phyloP scores from a whole-genome alignment of 2,888 invertebrate genomes.

The Polymixis flavicincta region DNA sequence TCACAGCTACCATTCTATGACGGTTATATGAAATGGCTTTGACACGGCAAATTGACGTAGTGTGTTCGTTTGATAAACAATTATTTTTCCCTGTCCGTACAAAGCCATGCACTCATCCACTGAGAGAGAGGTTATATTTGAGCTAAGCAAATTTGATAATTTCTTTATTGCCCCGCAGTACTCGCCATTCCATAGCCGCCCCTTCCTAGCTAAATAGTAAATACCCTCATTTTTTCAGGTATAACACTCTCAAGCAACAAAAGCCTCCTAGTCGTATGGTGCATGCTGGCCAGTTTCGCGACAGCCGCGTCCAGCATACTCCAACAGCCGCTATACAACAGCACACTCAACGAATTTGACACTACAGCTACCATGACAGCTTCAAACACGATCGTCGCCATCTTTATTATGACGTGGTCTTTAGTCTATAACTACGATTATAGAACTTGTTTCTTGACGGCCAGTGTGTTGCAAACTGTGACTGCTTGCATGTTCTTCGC shows the following conservation, averaged over 20 bases:
- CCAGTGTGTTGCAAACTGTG: conserved; percentile 80
- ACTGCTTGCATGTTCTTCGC: conserved; percentile 82
- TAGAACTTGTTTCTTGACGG: conserved; percentile 83
- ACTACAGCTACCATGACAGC: conserved; percentile 86
- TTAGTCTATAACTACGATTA: conserved; percentile 82
- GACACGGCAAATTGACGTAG: not conserved
- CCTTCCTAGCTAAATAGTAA: no score
- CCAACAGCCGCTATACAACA: conserved; percentile 85
- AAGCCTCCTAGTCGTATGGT: conserved; percentile 84
- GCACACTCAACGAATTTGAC: conserved; percentile 86
- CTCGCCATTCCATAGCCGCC: not conserved
- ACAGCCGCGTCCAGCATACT: conserved; percentile 83
- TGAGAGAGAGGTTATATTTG: not conserved
- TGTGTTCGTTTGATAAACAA: no score
- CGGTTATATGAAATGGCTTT: no score
- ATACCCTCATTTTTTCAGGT: conserved; percentile 74
- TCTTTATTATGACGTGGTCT: conserved; percentile 82
- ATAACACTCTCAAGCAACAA: conserved; percentile 80
- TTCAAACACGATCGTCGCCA: conserved; percentile 83
- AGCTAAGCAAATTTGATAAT: not conserved
- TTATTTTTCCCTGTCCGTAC: no score
- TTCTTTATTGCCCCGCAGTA: no score
- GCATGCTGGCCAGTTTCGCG: conserved; percentile 85
- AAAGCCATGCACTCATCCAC: not conserved
- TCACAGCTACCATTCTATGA: no score